phyloP scores from a whole-genome alignment of 2,888 invertebrate species.

The Hydroisotoma schaefferi region DNA sequence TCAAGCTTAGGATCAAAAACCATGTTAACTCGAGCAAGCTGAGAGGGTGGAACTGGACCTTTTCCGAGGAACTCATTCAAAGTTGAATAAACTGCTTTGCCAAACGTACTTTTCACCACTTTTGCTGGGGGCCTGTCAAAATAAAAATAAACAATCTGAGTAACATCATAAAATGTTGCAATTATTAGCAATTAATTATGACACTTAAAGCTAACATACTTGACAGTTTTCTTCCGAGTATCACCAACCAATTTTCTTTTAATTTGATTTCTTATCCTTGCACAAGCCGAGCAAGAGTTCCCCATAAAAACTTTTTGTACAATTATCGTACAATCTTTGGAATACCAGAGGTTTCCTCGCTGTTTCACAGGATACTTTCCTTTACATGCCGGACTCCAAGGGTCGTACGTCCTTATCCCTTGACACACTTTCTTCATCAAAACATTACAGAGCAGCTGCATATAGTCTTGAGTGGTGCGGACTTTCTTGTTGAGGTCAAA shows the following conservation, averaged over 20 bases:
- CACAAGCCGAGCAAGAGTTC: conserved; percentile 1
- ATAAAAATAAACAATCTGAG: neutral
- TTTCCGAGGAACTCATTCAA: conserved; percentile 7
- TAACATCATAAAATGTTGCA: neutral
- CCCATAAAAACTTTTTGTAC: conserved; percentile 10
- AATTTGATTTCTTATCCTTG: conserved; percentile 7
- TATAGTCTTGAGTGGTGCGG: conserved; percentile 1
- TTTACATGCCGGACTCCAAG: neutral
- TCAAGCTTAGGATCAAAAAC: conserved; percentile 8
- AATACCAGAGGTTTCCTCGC: conserved; percentile 7
- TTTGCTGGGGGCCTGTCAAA: neutral
- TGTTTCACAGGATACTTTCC: neutral
- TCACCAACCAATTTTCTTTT: neutral
- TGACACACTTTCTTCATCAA: conserved; percentile 7
- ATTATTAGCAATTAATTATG: neutral
- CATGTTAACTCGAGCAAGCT: conserved; percentile 4
- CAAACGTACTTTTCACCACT: conserved; percentile 4
- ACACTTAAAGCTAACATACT: neutral
- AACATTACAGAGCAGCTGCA: neutral
- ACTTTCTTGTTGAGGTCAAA: conserved; percentile 3
- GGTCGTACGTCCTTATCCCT: conserved; percentile 3
- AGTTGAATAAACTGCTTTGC: conserved; percentile 4
- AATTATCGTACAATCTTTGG: conserved; percentile 1
- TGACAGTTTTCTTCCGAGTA: neutral
- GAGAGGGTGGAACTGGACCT: conserved; percentile 5